Conservation (phyloP, 2,888 invertebrate genomes). For the Microdon myrmicae region DNA sequence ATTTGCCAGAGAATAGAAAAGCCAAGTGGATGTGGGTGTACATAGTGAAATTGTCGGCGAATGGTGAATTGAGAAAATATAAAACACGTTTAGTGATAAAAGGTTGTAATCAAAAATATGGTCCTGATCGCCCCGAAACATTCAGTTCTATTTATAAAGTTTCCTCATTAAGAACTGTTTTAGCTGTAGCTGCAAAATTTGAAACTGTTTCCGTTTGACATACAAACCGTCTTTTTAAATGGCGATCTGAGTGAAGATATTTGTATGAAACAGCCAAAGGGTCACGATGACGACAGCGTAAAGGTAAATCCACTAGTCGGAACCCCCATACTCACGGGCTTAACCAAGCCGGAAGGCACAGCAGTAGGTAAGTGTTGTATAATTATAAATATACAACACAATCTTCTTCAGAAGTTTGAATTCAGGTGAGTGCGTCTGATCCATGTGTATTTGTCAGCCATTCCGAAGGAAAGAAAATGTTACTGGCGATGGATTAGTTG, state of each 20-base stretch:
- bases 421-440: slow-evolving; percentile 15
- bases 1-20: slow-evolving; percentile 1
- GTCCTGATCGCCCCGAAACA: neutral
- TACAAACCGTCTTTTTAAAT: slow-evolving; percentile 21
- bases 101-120: neutral
- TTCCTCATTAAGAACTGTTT: neutral
- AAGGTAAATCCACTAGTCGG: slow-evolving; percentile 22
- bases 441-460: slow-evolving; percentile 4
- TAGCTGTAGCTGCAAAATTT: slow-evolving; percentile 48
- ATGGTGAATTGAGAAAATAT: no score
- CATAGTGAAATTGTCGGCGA: slow-evolving; percentile 9
- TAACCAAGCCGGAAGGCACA: slow-evolving; percentile 20
- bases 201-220: slow-evolving; percentile 33
- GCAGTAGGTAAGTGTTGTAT: no score
- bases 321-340: slow-evolving; percentile 32
- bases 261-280: slow-evolving; percentile 19
- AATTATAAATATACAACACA: no score
- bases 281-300: slow-evolving; percentile 15
- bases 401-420: slow-evolving; percentile 39
- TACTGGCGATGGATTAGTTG: slow-evolving; percentile 17
- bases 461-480: slow-evolving; percentile 12
- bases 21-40: slow-evolving; percentile 24
- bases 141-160: neutral
- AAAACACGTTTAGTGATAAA: neutral
- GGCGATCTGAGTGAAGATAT: slow-evolving; percentile 14